Conservation (phyloP, 1,140 invertebrate genomes). For the Varroa destructor region DNA sequence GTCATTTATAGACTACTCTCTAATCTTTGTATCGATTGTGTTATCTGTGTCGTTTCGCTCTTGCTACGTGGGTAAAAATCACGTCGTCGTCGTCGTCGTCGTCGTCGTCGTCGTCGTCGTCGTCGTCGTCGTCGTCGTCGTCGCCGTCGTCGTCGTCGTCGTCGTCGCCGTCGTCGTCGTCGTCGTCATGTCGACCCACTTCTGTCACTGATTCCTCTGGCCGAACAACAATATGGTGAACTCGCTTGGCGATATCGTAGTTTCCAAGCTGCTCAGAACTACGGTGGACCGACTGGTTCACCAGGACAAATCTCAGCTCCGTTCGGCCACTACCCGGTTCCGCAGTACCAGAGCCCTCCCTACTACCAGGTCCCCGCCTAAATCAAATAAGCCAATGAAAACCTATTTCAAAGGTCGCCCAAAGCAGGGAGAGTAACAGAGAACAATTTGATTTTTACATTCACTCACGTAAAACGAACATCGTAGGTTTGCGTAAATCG, state of each 20-base stretch:
- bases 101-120: background rate
- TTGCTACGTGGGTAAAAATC: background rate
- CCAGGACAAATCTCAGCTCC: background rate
- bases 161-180: background rate
- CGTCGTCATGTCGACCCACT: background rate
- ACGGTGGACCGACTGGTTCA: background rate
- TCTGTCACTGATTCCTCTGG: background rate
- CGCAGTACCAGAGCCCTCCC: slow-evolving; percentile 20
- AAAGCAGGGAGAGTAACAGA: too few relatives aligned
- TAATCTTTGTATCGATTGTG: background rate
- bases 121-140: background rate
- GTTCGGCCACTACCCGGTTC: slow-evolving; percentile 22
- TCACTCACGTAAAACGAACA: too few relatives aligned
- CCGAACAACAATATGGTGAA: background rate
- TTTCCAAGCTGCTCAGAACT: slow-evolving; percentile 14
- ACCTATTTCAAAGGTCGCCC: too few relatives aligned
- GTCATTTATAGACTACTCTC: slow-evolving; percentile 1
- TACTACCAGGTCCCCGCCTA: slow-evolving; percentile 28
- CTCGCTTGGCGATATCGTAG: background rate
- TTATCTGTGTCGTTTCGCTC: background rate
- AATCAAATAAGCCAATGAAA: background rate
- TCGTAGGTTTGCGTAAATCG: too few relatives aligned
- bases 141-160: background rate
- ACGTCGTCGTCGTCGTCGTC: background rate
- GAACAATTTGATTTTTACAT: too few relatives aligned